phyloP scores from a whole-genome alignment of 2,888 invertebrate species.

The Platynereis dumerilii region DNA sequence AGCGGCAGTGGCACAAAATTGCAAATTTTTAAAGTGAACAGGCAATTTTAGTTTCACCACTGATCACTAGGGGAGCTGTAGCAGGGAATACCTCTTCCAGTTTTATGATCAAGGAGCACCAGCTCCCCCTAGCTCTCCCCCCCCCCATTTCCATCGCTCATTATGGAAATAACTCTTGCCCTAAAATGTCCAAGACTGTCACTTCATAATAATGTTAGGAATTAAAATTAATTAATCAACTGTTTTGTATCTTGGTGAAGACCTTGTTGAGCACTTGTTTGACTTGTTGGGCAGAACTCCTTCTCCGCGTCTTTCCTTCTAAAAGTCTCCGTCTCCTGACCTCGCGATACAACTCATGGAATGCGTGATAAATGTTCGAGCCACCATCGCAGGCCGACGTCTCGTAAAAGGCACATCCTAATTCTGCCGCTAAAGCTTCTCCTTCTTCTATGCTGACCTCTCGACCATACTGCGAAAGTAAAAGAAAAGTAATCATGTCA shows the following conservation, averaged over 20 bases:
- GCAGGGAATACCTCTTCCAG: no score
- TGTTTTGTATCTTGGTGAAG: constrained; percentile 23
- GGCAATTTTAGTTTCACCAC: no score
- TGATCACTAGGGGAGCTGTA: no score
- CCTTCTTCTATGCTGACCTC: constrained; percentile 50
- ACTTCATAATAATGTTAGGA: no score
- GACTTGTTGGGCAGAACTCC: constrained; percentile 50
- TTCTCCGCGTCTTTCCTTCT: constrained; percentile 47
- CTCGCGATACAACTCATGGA: constrained; percentile 59
- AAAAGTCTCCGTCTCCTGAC: constrained; percentile 52
- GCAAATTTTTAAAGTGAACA: no score
- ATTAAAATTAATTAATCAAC: constrained; percentile 9
- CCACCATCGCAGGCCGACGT: constrained; percentile 60
- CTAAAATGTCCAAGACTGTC: no score
- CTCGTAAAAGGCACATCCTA: constrained; percentile 59
- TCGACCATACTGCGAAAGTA: constrained; percentile 38
- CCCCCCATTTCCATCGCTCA: no score
- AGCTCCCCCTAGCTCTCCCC: no score
- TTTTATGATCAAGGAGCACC: no score
- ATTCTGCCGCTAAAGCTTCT: constrained; percentile 50
- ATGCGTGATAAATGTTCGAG: constrained; percentile 57
- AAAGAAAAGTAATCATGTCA: not conserved
- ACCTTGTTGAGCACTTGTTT: constrained; percentile 24
- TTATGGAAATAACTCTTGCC: no score
- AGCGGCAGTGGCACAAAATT: no score